Evolutionary conservation across 2,113 vertebrate species (phyloP), one percentile per base, ranked within the genome.

Genomic region (Papio anubis): DNA sequence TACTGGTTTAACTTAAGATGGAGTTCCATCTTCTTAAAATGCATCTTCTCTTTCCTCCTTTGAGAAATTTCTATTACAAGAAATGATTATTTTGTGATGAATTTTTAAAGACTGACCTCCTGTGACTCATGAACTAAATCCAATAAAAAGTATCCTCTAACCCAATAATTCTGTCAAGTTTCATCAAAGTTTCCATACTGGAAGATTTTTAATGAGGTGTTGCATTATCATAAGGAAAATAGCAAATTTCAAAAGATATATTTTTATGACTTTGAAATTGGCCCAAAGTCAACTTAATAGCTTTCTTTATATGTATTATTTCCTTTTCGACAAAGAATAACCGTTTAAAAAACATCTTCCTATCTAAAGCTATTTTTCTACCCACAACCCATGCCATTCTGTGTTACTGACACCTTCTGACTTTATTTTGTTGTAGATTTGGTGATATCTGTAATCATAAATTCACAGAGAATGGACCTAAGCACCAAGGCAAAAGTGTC

Each of bases 21-120:
- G 12, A 6, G 40, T 59, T 21, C 35, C 30, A 70, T 78, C 38
- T 93, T 89, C 89, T 93, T 72, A 92, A 94, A 87, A 45, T 32
- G n/a, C 7, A 70, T 68, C 70, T 97, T 92, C 35, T 92, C 86
- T 95, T 66, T 21, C 16, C 81, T 91, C 61, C 68, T 90, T 92
- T 59, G 35, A 85, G 30, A 88, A 78, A 43, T 92, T 88, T 94
- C 12, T 73, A 3, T 83, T 95, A 4, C 85, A 35, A 70, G 66
- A n/a, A 96, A 48, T 88, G 64, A 90, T 90, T 96, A 16, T 45
- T 80, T 32, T 96, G 23, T 95, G 40, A 93, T 95, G 55, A 79
- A 95, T 93, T 95, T 90, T 96, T 72, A 75, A 83, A 55, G 48
- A 50, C 17, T 93, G 72, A 93, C 76, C 66, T 94, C 23, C 68